Base-by-base conservation (phyloP, 2,797 vertebrate species). In the Podarcis siculus region DNA sequence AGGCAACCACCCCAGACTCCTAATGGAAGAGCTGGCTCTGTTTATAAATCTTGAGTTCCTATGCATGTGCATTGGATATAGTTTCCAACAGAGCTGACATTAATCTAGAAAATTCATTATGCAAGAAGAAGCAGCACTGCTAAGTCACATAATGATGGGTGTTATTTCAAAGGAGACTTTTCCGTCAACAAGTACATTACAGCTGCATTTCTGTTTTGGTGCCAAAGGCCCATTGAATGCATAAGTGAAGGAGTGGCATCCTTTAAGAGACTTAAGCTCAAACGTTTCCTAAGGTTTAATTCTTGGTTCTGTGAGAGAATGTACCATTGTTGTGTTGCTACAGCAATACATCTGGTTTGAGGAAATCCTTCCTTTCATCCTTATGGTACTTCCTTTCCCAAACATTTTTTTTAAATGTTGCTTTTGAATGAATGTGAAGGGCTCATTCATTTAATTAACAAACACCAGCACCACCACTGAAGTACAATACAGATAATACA, bases 351-450 rank as follows among this genome's bases (percentile, higher is more conserved):
- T 91, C 93, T 92, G 94, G 92, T 93, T 96, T 89, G 92, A 96
- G 97, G 96, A 97, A 97, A 95, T 96, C 93, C 95, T 96, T 96
- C 96, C 95, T 76, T 82, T 71, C 37, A 64, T 95, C 93, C 80
- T 92, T 95, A 94, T 92, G 23, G 93, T 94, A 95, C 96, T 97
- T 97, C 97, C 97, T 97, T 96, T 96, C 93, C 94, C 94, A 95
- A 96, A 97, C 95, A 97, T 32, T 61, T 42, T 97, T 61, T 42
- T 97, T 96, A 92, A 39, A 95, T 73, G 90, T 1, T 42, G 92
- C 91, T 95, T 96, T 93, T 92, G 95, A 72, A 49, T 83, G 90
- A 95, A 90, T 91, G 83, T 94, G 91, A 92, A 91, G 94, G 93
- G 87, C 73, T 92, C 91, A 91, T 93, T 95, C 92, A 94, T 93